phyloP scores from a whole-genome alignment of 1,140 invertebrate genomes.

The Saccostrea glomerata region DNA sequence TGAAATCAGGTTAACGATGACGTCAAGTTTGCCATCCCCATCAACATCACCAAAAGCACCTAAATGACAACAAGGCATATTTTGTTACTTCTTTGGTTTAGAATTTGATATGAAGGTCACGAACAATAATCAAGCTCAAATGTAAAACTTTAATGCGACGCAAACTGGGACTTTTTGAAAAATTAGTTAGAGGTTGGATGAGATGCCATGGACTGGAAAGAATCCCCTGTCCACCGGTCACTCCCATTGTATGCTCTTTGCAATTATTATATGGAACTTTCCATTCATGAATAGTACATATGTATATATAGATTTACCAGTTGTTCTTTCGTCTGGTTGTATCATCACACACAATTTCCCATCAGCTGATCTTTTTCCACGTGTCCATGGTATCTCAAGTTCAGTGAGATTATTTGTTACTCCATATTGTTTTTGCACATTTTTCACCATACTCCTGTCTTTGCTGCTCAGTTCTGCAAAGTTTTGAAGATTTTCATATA shows the following conservation, averaged over 20 bases:
- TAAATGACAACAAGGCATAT: constrained; percentile 42
- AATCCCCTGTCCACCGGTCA: neutral
- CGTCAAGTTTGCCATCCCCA: constrained; percentile 68
- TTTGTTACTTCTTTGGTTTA: neutral
- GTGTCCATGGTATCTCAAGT: constrained; percentile 65
- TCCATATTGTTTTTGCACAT: constrained; percentile 58
- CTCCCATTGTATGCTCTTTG: neutral
- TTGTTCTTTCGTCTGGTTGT: constrained; percentile 67
- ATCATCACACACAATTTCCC: constrained; percentile 61
- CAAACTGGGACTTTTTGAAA: neutral
- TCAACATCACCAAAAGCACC: constrained; percentile 72
- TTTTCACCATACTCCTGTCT: constrained; percentile 50
- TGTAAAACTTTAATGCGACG: too few relatives aligned
- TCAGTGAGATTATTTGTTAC: constrained; percentile 54
- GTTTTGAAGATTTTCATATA: too few relatives aligned
- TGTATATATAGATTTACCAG: constrained; percentile 47
- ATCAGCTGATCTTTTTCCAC: constrained; percentile 55
- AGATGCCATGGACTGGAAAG: too few relatives aligned
- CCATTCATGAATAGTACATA: neutral
- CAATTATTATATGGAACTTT: too few relatives aligned
- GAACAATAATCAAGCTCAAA: too few relatives aligned
- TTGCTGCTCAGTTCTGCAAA: neutral
- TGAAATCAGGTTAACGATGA: constrained; percentile 65
- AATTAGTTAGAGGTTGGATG: too few relatives aligned
- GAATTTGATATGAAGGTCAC: too few relatives aligned